Base-by-base conservation (phyloP, 2,797 vertebrate genomes). In the Falco novaeseelandiae region DNA sequence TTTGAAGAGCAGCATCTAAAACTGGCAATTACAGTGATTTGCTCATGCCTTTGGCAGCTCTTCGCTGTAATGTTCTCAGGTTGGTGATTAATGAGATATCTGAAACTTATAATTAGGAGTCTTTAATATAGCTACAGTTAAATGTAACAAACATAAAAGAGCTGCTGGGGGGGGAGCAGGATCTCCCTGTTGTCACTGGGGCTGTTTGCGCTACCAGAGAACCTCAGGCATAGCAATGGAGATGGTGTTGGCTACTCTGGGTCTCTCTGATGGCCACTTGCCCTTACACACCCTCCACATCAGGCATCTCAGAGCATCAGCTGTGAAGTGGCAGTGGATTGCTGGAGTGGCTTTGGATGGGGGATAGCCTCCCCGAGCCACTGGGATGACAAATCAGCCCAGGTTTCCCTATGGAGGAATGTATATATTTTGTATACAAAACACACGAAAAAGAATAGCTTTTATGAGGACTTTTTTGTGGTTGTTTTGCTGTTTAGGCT, bases 1-100 rank as follows among this genome's bases (percentile, higher is more conserved):
- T 97, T 69, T 92, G 72, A 92, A 90, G 55, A 94, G 65, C 82
- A 92, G 58, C 79, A 66, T 52, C 71, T 94, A 76, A 83, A 95
- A 36, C 72, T 70, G 66, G 79, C 78, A 92, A 93, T 95, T 89
- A 92, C 29, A 69, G 36, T 83, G 63, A 94, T 94, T 92, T 93
- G 52, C 81, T 95, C 88, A 89, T 91, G 79, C 52, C 34, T 85
- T 87, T 93, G 71, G 89, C 91, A 91, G 73, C 65, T 88, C 90
- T 69, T 96, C 57, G 4, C 40, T 46, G 77, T 62, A 38, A 78
- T 76, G 38, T 96, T 96, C 80, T 88, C 66, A 76, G 69, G 65
- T 23, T 82, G 90, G 22, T 82, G 82, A 96, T 91, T 94, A 92
- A 81, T 87, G 79, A 34, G 8, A 61, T 78, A 61, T 88, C 71